Conservation (phyloP, 2,888 invertebrate species). For the Eristalinus aeneus region DNA sequence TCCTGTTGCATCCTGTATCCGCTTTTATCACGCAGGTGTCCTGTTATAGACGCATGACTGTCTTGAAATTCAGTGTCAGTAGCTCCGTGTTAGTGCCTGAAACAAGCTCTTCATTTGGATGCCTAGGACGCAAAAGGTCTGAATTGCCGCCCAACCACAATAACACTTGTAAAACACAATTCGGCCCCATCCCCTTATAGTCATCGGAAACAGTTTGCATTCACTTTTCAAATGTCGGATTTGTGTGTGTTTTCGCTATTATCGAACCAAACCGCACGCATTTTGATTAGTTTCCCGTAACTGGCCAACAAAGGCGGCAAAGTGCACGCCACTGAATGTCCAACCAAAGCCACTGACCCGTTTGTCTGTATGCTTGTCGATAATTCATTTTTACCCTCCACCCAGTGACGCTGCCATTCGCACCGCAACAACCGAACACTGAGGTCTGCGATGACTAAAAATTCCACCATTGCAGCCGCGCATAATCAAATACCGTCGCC, state of each 20-base stretch:
- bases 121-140: too few species aligned
- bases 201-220: neutral
- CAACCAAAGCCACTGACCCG: neutral
- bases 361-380: neutral
- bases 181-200: neutral
- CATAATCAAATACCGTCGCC: conserved; percentile 53
- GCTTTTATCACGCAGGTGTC: too few species aligned
- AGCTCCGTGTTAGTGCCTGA: too few species aligned
- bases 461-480: conserved; percentile 25
- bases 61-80: too few species aligned
- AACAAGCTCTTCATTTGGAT: too few species aligned
- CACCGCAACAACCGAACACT: neutral
- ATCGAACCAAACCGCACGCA: conserved; percentile 43
- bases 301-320: conserved; percentile 33
- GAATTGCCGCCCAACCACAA: too few species aligned
- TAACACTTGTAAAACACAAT: neutral
- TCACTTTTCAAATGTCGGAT: neutral
- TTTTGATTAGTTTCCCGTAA: conserved; percentile 46
- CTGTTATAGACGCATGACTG: too few species aligned
- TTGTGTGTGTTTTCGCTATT: conserved; percentile 28
- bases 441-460: neutral
- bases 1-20: too few species aligned
- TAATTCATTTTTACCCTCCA: conserved; percentile 25
- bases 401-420: neutral
- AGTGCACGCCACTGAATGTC: conserved; percentile 19